Conservation (phyloP, 2,113 vertebrate species). For the Muscicapa adusta region DNA sequence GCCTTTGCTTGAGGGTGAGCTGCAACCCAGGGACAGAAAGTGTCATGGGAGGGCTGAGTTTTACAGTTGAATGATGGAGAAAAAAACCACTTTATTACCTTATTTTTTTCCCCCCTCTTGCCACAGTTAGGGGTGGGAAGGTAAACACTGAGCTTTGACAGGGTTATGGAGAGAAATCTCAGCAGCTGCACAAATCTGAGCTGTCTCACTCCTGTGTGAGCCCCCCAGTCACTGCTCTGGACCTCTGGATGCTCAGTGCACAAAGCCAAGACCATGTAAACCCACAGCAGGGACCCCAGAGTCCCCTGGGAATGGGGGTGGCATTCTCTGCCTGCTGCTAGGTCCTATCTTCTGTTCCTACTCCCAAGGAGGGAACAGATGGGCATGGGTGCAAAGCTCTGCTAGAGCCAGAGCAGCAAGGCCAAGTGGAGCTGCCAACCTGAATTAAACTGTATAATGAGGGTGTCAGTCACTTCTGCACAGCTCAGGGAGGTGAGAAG, state of each 20-base stretch:
- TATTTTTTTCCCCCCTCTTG: not conserved
- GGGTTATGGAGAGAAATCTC: not conserved
- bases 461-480: not conserved
- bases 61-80: not conserved
- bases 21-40: not conserved
- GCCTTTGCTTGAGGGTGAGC: not conserved
- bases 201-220: not conserved
- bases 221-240: not conserved
- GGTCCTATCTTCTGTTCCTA: not conserved
- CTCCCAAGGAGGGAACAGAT: not conserved
- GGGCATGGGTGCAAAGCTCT: not conserved
- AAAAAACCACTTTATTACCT: not conserved
- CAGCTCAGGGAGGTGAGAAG: not conserved
- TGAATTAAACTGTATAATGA: slow-evolving; percentile 47
- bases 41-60: not conserved
- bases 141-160: not conserved
- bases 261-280: not conserved
- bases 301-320: not conserved
- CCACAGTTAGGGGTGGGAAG: not conserved
- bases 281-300: not conserved
- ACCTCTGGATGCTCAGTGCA: not conserved
- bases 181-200: not conserved
- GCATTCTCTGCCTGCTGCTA: not conserved
- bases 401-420: not conserved
- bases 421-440: not conserved